These are phyloP conservation scores for Hydrotaea cyrtoneurina DNA, from an alignment of 2,888 invertebrate genomes.

Conservation along the genomic window DNA sequence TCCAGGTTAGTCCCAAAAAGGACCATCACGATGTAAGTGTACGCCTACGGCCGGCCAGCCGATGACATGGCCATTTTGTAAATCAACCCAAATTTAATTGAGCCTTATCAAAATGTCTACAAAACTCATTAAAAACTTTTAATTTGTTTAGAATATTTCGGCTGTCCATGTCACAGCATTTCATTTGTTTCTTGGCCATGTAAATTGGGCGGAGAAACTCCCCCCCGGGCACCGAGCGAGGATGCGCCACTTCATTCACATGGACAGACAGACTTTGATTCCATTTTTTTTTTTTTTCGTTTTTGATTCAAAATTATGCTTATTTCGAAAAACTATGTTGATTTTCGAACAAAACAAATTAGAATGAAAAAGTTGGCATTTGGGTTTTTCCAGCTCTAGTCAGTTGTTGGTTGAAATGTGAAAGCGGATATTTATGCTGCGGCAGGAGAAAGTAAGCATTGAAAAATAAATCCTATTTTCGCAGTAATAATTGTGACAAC, in stretches of 20 bases:
- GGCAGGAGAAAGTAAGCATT: neutral
- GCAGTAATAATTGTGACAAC: too few relatives aligned
- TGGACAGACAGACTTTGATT: neutral
- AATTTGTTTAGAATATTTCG: neutral
- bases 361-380: neutral
- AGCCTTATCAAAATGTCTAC: slow-evolving; percentile 13
- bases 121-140: slow-evolving; percentile 9
- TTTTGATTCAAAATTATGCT: neutral
- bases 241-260: neutral
- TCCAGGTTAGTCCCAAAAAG: too few relatives aligned
- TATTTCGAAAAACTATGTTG: neutral
- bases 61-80: neutral
- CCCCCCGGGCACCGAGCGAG: neutral
- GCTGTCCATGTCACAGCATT: slow-evolving; percentile 6
- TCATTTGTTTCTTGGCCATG: neutral
- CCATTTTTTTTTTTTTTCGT: neutral
- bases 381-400: too few relatives aligned
- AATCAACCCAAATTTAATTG: slow-evolving; percentile 1
- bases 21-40: too few relatives aligned
- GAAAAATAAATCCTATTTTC: neutral
- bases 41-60: neutral
- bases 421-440: neutral
- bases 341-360: neutral
- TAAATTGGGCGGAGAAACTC: neutral
- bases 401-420: too few relatives aligned